Base-by-base conservation (phyloP, 2,797 vertebrate genomes). In the Semotilus atromaculatus region DNA sequence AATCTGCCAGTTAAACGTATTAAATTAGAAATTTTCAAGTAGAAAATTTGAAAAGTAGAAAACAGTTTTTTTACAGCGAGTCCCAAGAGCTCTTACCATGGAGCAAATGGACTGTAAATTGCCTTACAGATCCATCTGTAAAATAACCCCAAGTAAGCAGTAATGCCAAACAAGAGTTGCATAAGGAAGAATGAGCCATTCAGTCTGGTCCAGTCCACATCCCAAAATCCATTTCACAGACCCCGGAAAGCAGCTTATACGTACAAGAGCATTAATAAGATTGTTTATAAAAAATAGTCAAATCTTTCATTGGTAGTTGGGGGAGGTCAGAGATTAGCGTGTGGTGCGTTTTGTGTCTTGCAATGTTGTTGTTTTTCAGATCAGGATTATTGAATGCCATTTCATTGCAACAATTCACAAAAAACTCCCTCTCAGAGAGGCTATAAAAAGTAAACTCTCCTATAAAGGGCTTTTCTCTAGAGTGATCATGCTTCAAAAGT, bases 181-280 rank as follows among this genome's bases (percentile, higher is more conserved):
- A 78, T 86, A 90, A 92, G 74, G 18, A 45, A 53, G 81, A 80
- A 21, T 83, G 67, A 71, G 71, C 55, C 38, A 21, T 80, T 85
- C 34, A 51, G 31, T 58, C 14, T 53, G 29, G 29, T 73, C 64
- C 19, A 23, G 29, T 70, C 13, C 19, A 29, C 58, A 66, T 71
- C 10, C 80, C 55, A 4, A 86, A 90, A 81, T 84, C 66, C 31
- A 60, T 85, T 67, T 60, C 66, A 45, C 48, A 75, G 78, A 53
- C 48, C 81, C 86, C 87, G 88, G 84, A 86, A 86, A 7, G 73
- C 9, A n/a, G 80, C 81, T 90, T 34, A 83, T 60, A 48, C 62
- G 78, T 84, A 64, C 51, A 86, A 86, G 55, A 87, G 71, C 85
- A 68, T 86, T 87, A 90, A 90, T 91, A 91, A 91, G 90, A 90